Percentiles rank a stretch among this genome's conserved stretches.
phyloP scores from a whole-genome alignment of 2,888 invertebrate genomes.

The Sinodicranocentrus sp. region DNA sequence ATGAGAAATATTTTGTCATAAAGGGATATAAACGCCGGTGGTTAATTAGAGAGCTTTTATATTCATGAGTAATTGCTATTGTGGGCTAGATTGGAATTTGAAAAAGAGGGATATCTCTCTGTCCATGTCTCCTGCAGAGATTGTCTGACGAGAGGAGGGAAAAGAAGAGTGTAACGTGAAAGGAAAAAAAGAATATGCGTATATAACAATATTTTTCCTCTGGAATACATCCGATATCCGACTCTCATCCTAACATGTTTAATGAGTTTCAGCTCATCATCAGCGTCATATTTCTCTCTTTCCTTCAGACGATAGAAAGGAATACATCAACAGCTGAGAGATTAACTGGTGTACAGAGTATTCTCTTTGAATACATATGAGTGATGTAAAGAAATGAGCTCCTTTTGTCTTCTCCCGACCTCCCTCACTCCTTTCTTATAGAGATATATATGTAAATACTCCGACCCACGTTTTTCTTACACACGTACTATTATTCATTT shows the following conservation, averaged over 20 bases:
- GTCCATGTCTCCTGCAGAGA: constrained; percentile 56
- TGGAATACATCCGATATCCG: background rate
- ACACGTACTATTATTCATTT: no score
- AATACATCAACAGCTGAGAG: no score
- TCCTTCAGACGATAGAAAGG: no score
- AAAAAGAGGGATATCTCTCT: constrained; percentile 35
- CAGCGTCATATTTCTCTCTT: constrained; percentile 33
- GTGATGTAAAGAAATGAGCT: constrained; percentile 4
- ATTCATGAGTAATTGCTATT: constrained; percentile 54
- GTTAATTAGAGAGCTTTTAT: constrained; percentile 53
- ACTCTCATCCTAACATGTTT: background rate
- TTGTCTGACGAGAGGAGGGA: constrained; percentile 9
- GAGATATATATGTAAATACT: background rate
- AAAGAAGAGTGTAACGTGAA: constrained; percentile 22
- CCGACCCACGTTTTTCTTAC: background rate
- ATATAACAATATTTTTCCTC: no score
- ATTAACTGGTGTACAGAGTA: no score
- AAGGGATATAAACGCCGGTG: constrained; percentile 22
- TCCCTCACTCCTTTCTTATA: constrained; percentile 7
- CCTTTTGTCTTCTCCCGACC: constrained; percentile 24
- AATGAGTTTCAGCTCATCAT: constrained; percentile 56
- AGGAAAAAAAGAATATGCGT: no score
- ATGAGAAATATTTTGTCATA: background rate
- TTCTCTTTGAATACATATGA: no score
- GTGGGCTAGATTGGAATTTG: constrained; percentile 44